phyloP scores from a whole-genome alignment of 2,888 invertebrate genomes.

The Sinhomidia bicolor region DNA sequence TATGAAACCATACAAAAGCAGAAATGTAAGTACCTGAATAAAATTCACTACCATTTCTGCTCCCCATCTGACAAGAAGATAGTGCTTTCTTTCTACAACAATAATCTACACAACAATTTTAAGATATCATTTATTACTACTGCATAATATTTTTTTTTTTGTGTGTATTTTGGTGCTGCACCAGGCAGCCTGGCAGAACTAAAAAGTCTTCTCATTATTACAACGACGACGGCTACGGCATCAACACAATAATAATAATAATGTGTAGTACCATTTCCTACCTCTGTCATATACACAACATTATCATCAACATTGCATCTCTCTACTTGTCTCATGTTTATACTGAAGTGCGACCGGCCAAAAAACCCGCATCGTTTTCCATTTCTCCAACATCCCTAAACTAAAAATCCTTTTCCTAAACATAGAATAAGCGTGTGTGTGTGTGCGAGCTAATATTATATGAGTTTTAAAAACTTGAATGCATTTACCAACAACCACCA shows the following conservation, averaged over 20 bases:
- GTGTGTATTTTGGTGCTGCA: not conserved
- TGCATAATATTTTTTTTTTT: not conserved
- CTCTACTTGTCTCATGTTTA: slow-evolving; percentile 20
- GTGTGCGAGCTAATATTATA: not conserved
- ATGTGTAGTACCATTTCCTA: not conserved
- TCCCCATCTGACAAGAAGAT: slow-evolving; percentile 11
- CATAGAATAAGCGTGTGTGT: slow-evolving; percentile 26
- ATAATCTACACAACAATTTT: not conserved
- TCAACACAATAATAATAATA: not conserved
- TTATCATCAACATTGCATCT: slow-evolving; percentile 12
- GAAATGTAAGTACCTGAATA: too few species aligned
- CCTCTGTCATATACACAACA: not conserved
- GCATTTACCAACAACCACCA: not conserved
- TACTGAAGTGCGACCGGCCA: slow-evolving; percentile 12
- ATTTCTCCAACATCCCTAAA: not conserved
- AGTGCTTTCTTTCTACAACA: not conserved
- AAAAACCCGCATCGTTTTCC: slow-evolving; percentile 43
- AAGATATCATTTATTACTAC: not conserved
- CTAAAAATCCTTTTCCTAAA: not conserved
- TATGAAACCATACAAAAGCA: slow-evolving; percentile 7
- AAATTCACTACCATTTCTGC: too few species aligned
- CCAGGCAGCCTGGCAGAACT: not conserved
- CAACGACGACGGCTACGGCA: not conserved
- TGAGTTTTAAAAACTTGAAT: not conserved
- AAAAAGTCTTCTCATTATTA: not conserved